Evolutionary conservation across 2,113 vertebrate genomes (phyloP).

Genomic region (Rhabdornis inornatus): DNA sequence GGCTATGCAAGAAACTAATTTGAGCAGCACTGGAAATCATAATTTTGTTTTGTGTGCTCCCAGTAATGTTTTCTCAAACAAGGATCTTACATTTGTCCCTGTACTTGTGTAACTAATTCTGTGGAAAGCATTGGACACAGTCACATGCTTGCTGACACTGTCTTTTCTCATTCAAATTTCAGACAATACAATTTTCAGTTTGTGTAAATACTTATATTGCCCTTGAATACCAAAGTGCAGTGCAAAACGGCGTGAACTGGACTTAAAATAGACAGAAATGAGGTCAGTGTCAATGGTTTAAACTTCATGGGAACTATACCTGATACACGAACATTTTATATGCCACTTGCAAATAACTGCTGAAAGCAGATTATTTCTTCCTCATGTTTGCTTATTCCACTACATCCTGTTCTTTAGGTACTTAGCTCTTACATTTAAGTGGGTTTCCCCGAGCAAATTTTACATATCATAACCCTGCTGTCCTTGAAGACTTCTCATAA

Average conservation of each 20-base stretch:
- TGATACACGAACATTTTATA: neutral
- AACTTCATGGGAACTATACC: neutral
- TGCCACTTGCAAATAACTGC: neutral
- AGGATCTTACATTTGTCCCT: neutral
- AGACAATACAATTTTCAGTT: neutral
- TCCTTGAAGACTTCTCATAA: neutral
- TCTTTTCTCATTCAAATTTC: neutral
- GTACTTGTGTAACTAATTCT: neutral
- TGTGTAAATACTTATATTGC: neutral
- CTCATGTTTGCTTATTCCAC: neutral
- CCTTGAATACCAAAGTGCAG: neutral
- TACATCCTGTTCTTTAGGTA: neutral
- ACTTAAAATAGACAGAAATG: neutral
- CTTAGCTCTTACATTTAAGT: neutral
- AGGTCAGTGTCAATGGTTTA: neutral
- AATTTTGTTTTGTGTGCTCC: neutral
- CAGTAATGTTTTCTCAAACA: conserved; percentile 11
- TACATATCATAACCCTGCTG: neutral
- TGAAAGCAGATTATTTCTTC: neutral
- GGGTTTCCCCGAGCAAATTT: neutral
- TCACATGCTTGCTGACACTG: neutral
- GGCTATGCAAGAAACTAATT: neutral
- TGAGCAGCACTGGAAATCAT: neutral
- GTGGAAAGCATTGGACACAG: neutral
- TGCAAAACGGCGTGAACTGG: neutral